Base-by-base conservation (phyloP, 2,797 vertebrate species). In the Brotula barbata region DNA sequence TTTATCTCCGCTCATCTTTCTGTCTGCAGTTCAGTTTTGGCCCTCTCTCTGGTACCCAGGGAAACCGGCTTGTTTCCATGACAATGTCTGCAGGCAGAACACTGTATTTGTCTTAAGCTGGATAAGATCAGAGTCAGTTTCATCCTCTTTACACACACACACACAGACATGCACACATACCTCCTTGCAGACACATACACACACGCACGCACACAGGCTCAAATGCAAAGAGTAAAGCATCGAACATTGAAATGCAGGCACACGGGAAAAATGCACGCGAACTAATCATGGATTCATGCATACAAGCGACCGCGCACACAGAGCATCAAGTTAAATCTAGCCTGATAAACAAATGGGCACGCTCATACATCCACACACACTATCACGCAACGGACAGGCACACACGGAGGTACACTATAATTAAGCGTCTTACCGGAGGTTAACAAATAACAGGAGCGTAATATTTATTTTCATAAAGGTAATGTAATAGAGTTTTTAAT, bases 31-130 rank as follows among this genome's bases (percentile, higher is more conserved):
- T 78, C 55, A 59, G 69, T 71, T 87, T 84, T 83, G 82, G 82
- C 78, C 78, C 70, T 82, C 75, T 81, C 83, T 73, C 77, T 67
- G 83, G 81, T 85, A 86, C 87, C 87, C 87, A 85, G 84, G 88
- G 85, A 88, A 87, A 89, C 88, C 74, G 28, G 77, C 82, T 81
- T 88, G 86, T 90, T 90, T 87, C 88, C 88, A 89, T 90, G 87
- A 89, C 88, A 82, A 88, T 88, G 84, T 89, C 86, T 87, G 82
- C 84, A 82, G 86, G 83, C 85, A 50, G 85, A 88, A 84, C 83
- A 82, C 75, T 75, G 83, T 83, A 83, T 90, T 89, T 90, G 87
- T 90, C 80, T 89, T 89, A 87, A 86, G 82, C 77, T 78, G 79
- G 86, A 89, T 89, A 87, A 87, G 82, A 90, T 89, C 86, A 85